Base-by-base conservation (phyloP, 2,797 vertebrate genomes). In the Moxostoma hubbsi region DNA sequence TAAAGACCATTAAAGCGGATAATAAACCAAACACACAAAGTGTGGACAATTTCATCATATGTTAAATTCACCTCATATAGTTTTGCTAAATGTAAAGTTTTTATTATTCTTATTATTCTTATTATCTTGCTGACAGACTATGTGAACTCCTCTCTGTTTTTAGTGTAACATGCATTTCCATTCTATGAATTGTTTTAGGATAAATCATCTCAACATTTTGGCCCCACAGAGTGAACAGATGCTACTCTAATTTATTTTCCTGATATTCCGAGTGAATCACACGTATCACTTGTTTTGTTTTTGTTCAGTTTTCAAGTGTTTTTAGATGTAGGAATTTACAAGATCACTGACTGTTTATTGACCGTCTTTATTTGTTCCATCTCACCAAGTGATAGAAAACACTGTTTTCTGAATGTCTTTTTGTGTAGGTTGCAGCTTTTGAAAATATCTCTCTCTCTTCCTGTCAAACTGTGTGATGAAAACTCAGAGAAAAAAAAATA, bases 361-460 rank as follows among this genome's bases (percentile, higher is more conserved):
- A 79, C 62, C 57, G 64, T n/a, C 59, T 65, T 69, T 55, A 61
- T 79, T 15, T 83, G 12, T 80, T 78, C 10, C 82, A 77, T 73
- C 72, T 75, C 45, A 75, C 63, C n/a, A 46, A 63, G 62, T 59
- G 18, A 73, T 70, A 53, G 46, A 57, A 36, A 7, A 50, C 7
- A 64, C 16, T 0, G 45, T 43, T 55, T 18, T 51, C 15, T 75
- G 36, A 51, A 46, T 80, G 75, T 80, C 65, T 84, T 77, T 77
- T 86, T 36, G 4, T 36, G 36, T 36, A 36, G 36, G 36, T 36
- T 88, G 81, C 82, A 87, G 77, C 83, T 78, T 81, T 81, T 76
- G 62, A 86, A 75, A 83, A 81, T 81, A 77, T 53, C 58, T 9
- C 71, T 78, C 64, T 73, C 59, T 82, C 77, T 80, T 83, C 64